Evolutionary conservation across 2,113 vertebrate genomes (phyloP).

Genomic region (Dissostichus mawsoni): DNA sequence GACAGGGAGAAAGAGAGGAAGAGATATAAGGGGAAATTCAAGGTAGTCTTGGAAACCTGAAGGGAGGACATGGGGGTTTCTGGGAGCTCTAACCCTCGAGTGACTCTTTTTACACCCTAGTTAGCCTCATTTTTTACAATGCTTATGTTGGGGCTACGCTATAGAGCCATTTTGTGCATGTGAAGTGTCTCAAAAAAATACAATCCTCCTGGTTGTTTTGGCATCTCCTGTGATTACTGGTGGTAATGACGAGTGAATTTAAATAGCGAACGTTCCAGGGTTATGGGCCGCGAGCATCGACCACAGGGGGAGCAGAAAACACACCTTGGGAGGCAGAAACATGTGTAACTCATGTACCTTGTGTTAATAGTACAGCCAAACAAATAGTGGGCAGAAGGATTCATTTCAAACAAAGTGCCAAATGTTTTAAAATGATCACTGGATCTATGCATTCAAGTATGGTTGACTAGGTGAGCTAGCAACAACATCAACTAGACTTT

Average conservation of each 20-base stretch:
- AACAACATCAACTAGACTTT: neutral
- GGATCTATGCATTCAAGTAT: too few relatives aligned
- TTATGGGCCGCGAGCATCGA: neutral
- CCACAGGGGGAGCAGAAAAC: neutral
- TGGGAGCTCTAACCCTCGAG: slow-evolving; percentile 31
- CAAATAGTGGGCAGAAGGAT: neutral
- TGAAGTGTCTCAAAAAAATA: neutral
- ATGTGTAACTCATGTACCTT: neutral
- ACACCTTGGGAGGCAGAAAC: neutral
- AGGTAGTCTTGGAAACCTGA: slow-evolving; percentile 73
- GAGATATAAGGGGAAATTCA: slow-evolving; percentile 16
- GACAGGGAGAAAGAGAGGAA: neutral
- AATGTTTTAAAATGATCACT: too few relatives aligned
- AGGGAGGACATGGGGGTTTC: slow-evolving; percentile 38
- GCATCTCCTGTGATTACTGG: neutral
- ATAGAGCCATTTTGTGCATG: neutral
- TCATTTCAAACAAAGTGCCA: too few relatives aligned
- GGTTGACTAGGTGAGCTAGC: too few relatives aligned
- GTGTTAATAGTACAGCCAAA: neutral
- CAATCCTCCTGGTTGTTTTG: neutral
- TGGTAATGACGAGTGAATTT: neutral
- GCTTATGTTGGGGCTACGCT: neutral
- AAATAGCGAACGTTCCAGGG: neutral
- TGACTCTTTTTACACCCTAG: neutral
- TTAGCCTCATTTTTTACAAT: slow-evolving; percentile 27